Base-by-base conservation (phyloP, 2,113 vertebrate species). In the Engystomops pustulosus region DNA sequence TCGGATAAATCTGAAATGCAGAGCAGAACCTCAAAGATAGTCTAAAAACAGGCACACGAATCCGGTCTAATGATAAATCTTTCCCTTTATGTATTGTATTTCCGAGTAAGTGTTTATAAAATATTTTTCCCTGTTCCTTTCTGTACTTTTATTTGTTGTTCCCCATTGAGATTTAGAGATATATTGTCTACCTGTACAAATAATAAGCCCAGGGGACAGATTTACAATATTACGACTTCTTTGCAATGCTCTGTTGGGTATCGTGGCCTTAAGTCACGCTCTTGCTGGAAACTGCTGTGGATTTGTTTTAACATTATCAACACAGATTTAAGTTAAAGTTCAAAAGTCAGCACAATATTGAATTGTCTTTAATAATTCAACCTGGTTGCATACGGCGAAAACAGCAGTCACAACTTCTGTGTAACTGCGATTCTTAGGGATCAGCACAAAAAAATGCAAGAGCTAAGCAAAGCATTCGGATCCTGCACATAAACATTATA, bases 271-370 rank as follows among this genome's bases (percentile, higher is more conserved):
- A 58, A 23, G 32, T 58, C n/a, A 30, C 38, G 32, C 30, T 60
- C 34, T 55, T 78, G 32, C 51, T 17, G 53, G 3, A 58, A 38
- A 58, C 20, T 78, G 75, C 49, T 60, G 51, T 25, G 34, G 12
- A 25, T 78, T 78, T 60, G 18, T 78, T 78, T 60, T 78, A 78
- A 15, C 51, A 78, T 55, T 78, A 60, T 78, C 51, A 60, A 78
- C 75, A 78, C 7, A 38, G 20, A 60, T 76, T 53, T 34, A 76
- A 20, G 45, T 32, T 76, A 18, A 51, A 53, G 72, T 76, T 51
- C 47, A 76, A 74, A 74, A 58, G 75, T 78, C 75, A 78, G 75
- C 53, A 60, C 17, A 78, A 78, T 58, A 38, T 78, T 78, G 34
- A 60, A 60, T 60, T 17, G 75, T 60, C 12, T 78, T 78, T 78